These are phyloP conservation scores for Luidia sarsii DNA, from an alignment of 53 echinoderm and acorn worm genomes.

Conservation along the genomic window DNA sequence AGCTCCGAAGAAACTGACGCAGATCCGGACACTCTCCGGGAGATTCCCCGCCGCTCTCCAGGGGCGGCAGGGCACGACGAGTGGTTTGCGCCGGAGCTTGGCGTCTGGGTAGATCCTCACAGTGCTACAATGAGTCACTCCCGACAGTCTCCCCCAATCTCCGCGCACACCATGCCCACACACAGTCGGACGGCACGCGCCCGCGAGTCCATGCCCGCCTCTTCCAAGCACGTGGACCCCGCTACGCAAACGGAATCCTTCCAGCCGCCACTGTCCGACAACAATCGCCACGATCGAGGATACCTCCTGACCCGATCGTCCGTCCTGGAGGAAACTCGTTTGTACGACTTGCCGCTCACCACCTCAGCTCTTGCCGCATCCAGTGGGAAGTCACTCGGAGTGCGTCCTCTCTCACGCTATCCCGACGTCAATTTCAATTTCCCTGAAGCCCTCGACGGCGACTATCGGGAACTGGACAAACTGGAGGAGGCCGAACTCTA, in stretches of 20 bases:
- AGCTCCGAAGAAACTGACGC: too few species aligned
- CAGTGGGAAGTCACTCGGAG: too few species aligned
- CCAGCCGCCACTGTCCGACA: neutral
- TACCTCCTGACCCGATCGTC: too few species aligned
- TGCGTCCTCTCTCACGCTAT: too few species aligned
- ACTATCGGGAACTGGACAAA: slow-evolving; percentile 25
- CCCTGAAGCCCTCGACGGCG: neutral
- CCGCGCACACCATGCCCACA: too few species aligned
- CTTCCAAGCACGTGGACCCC: too few species aligned
- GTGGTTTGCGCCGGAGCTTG: slow-evolving; percentile 4
- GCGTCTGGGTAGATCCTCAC: neutral
- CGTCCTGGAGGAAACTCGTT: too few species aligned
- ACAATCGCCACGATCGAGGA: slow-evolving; percentile 7
- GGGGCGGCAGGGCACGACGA: neutral
- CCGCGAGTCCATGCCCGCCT: too few species aligned
- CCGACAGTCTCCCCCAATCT: too few species aligned
- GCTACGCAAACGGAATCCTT: neutral
- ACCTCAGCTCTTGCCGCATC: too few species aligned
- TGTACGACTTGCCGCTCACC: neutral
- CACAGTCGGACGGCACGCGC: too few species aligned
- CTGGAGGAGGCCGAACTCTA: slow-evolving; percentile 32
- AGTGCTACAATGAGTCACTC: too few species aligned
- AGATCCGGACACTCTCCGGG: neutral
- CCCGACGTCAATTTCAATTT: neutral
- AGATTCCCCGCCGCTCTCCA: neutral